These are phyloP conservation scores for Barbus barbus DNA, from an alignment of 2,113 vertebrate species.

Conservation along the genomic window DNA sequence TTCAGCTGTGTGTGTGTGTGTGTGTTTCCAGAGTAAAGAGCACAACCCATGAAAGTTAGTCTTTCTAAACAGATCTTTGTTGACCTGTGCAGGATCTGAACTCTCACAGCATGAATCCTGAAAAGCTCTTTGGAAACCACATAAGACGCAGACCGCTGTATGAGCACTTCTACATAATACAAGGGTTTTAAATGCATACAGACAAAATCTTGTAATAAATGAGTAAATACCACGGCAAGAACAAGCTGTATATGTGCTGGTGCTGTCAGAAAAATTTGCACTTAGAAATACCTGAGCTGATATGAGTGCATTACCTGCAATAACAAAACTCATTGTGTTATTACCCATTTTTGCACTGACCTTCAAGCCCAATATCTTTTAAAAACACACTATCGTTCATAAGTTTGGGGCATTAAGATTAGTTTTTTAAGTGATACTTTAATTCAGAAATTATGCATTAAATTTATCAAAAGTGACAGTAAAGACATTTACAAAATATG, in stretches of 20 bases:
- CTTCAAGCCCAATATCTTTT: too few relatives aligned
- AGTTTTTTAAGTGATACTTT: background rate
- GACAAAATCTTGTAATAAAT: background rate
- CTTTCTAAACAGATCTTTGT: slow-evolving; percentile 4
- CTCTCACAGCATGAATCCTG: slow-evolving; percentile 6
- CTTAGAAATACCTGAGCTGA: background rate
- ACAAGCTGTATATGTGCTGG: background rate
- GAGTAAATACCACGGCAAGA: background rate
- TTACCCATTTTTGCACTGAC: too few relatives aligned
- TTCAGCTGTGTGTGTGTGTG: slow-evolving; percentile 64
- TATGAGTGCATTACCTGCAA: background rate
- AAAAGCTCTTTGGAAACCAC: slow-evolving; percentile 5
- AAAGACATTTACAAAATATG: too few relatives aligned
- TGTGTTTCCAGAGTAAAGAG: slow-evolving; percentile 27
- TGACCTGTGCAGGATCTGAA: background rate
- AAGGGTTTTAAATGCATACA: background rate
- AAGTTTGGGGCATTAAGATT: too few relatives aligned
- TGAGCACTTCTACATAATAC: background rate
- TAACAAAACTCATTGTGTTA: too few relatives aligned
- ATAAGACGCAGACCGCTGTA: background rate
- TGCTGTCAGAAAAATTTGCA: background rate
- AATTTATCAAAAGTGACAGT: background rate
- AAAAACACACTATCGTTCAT: background rate
- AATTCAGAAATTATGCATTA: background rate
- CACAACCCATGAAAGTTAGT: slow-evolving; percentile 6